A percentile compares a stretch with the other conserved stretches of the same genome.
Conservation (phyloP, 1,140 invertebrate species). For the Pogonognathellus flavescens region DNA sequence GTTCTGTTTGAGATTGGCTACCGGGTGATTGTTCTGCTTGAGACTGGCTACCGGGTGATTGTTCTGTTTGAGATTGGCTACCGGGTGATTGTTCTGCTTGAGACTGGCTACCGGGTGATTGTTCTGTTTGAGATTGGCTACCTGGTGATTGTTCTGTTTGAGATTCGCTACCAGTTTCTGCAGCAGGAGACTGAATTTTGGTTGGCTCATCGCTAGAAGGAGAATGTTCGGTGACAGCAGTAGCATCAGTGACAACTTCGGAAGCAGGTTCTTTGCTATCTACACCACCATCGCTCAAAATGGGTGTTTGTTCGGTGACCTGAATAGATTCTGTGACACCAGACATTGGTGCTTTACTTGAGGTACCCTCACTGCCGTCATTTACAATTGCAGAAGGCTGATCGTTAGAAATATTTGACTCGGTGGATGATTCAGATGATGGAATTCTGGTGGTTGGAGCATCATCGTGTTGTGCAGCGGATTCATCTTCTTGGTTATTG, state of each 20-base stretch:
- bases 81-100: too few relatives aligned
- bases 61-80: background rate
- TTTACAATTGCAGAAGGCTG: too few relatives aligned
- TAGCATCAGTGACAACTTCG: background rate
- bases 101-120: background rate
- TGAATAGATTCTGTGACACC: too few relatives aligned
- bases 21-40: too few relatives aligned
- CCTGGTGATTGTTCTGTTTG: background rate
- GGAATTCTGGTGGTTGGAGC: background rate
- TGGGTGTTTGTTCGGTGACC: background rate
- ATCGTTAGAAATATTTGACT: too few relatives aligned
- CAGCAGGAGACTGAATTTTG: too few relatives aligned
- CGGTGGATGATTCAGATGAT: background rate
- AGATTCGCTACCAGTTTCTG: too few relatives aligned
- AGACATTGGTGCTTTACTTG: too few relatives aligned
- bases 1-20: background rate
- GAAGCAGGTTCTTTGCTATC: background rate
- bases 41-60: background rate
- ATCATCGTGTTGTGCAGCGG: background rate
- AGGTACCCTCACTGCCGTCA: too few relatives aligned
- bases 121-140: background rate
- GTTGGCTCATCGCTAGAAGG: background rate
- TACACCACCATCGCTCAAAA: background rate
- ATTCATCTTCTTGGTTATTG: background rate
- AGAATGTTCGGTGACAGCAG: slow-evolving; percentile 26